phyloP scores from a whole-genome alignment of 2,797 vertebrate genomes.

The Rachycentron canadum region DNA sequence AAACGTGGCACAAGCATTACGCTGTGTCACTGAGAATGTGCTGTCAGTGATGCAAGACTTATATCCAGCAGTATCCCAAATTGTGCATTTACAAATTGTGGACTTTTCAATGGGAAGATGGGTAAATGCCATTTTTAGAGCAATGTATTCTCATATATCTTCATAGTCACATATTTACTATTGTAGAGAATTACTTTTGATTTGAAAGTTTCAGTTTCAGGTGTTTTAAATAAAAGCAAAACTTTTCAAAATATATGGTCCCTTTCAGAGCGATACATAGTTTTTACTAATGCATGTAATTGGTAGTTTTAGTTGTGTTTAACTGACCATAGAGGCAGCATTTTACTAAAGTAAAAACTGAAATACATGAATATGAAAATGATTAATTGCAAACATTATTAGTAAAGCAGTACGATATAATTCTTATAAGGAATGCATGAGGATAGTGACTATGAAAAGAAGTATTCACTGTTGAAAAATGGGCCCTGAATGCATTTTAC shows the following conservation, averaged over 20 bases:
- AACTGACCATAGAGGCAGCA: background rate
- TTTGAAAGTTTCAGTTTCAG: background rate
- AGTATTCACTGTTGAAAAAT: background rate
- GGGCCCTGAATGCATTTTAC: background rate
- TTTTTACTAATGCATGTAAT: background rate
- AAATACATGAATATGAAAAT: background rate
- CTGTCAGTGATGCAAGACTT: background rate
- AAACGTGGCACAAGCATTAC: background rate
- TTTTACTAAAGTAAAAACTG: background rate
- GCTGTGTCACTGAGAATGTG: background rate
- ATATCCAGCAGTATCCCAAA: background rate
- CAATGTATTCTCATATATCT: background rate
- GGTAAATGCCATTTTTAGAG: background rate
- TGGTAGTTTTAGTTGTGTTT: background rate
- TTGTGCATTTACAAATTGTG: background rate
- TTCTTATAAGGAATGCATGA: background rate
- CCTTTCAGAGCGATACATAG: background rate
- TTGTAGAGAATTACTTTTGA: background rate
- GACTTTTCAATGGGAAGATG: background rate
- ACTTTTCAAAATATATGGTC: background rate
- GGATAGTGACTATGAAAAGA: background rate
- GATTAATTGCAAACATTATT: too few species aligned
- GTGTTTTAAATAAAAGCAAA: background rate
- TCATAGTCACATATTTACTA: background rate
- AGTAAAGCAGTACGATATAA: too few species aligned